phyloP scores from a whole-genome alignment of 2,888 invertebrate species.

The Eupithecia inturbata region DNA sequence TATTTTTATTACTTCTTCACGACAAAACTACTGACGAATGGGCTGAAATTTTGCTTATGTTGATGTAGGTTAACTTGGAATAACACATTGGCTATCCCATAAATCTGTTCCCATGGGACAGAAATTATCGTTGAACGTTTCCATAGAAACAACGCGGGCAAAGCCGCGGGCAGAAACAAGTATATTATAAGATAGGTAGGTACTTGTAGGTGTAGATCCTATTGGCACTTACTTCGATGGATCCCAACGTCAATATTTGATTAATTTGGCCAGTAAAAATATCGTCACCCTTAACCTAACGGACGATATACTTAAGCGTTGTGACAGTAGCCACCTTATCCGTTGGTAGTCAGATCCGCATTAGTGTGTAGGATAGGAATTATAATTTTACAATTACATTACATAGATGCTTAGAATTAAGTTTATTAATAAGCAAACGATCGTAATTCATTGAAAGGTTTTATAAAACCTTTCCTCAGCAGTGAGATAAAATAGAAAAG shows the following conservation, averaged over 20 bases:
- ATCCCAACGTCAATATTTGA: not conserved
- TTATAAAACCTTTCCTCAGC: not conserved
- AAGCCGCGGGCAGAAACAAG: not conserved
- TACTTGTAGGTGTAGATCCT: not conserved
- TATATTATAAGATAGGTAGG: not conserved
- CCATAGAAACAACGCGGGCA: not conserved
- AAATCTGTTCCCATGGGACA: not conserved
- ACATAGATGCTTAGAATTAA: not conserved
- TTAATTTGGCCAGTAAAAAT: not conserved
- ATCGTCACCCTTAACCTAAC: conserved; percentile 46
- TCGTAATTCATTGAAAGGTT: not conserved
- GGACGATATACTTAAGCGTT: not conserved
- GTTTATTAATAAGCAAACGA: not conserved
- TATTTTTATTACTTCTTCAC: not conserved
- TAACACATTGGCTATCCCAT: not conserved
- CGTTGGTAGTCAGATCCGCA: not conserved
- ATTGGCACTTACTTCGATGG: not conserved
- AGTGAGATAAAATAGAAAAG: not conserved
- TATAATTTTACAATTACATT: not conserved
- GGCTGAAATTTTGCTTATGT: not conserved
- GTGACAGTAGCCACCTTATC: not conserved
- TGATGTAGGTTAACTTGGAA: not conserved
- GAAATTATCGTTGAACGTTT: not conserved
- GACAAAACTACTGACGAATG: not conserved
- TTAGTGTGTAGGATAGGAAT: not conserved